Evolutionary conservation across 2,113 vertebrate genomes (phyloP).

Genomic region (Pleuronectes platessa): DNA sequence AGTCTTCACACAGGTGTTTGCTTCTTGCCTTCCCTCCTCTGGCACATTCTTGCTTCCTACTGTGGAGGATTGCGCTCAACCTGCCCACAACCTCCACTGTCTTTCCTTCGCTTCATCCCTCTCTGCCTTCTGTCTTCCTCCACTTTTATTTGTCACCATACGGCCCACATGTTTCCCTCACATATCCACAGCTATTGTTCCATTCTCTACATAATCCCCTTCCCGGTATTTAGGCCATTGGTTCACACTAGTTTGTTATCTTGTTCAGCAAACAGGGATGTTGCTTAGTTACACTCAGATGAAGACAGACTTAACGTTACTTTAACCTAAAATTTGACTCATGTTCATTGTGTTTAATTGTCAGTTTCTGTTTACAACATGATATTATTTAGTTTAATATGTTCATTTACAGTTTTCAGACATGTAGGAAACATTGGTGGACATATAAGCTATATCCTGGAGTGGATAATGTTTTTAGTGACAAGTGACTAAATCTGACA

Average conservation of each 20-base stretch:
- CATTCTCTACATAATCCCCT: conserved; percentile 34
- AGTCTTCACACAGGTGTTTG: conserved; percentile 62
- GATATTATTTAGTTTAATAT: too few species aligned
- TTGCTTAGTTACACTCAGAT: conserved; percentile 9
- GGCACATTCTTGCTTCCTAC: conserved; percentile 56
- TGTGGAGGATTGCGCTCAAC: conserved; percentile 41
- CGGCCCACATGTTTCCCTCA: conserved; percentile 59
- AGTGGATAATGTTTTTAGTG: not conserved
- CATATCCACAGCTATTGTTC: conserved; percentile 40
- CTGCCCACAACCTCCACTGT: conserved; percentile 66
- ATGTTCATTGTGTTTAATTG: not conserved
- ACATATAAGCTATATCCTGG: not conserved
- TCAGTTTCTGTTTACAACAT: not conserved
- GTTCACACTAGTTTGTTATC: conserved; percentile 32
- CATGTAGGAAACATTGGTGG: not conserved
- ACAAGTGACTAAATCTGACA: too few species aligned
- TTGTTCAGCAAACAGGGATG: not conserved
- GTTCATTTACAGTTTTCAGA: too few species aligned
- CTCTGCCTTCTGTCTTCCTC: conserved; percentile 57
- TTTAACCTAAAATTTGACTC: not conserved
- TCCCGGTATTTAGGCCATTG: conserved; percentile 19
- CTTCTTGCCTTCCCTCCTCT: conserved; percentile 51
- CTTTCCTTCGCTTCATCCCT: conserved; percentile 59
- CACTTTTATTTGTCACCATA: conserved; percentile 69
- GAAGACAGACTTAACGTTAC: not conserved